These are phyloP conservation scores for Schizothorax lantsangensis DNA, from an alignment of 2,797 vertebrate genomes.

Conservation along the genomic window DNA sequence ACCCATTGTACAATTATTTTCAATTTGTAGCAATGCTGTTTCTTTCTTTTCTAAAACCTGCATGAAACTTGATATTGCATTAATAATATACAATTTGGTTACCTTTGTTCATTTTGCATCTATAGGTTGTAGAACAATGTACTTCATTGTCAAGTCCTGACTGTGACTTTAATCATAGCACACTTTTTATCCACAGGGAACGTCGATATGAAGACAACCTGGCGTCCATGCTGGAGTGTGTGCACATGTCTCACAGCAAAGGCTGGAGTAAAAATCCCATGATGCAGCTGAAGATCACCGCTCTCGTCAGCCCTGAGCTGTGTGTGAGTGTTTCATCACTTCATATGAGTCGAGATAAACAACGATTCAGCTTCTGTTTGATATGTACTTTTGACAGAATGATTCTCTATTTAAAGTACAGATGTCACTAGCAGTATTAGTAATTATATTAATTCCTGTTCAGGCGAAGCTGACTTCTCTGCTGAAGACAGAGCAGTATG, in stretches of 20 bases:
- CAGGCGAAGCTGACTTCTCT: slow-evolving; percentile 79
- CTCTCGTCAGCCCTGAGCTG: slow-evolving; percentile 84
- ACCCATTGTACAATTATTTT: not conserved
- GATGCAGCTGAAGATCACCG: slow-evolving; percentile 91
- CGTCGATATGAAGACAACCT: slow-evolving; percentile 84
- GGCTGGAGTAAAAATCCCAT: slow-evolving; percentile 78
- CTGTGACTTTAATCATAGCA: not conserved
- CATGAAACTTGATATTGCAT: not conserved
- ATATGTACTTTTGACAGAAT: not conserved
- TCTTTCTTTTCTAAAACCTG: not conserved
- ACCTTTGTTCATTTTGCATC: not conserved
- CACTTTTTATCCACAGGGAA: slow-evolving; percentile 73
- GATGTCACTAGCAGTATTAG: not conserved
- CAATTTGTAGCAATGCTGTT: not conserved
- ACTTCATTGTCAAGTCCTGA: not conserved
- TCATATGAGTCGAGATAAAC: no score
- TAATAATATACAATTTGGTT: not conserved
- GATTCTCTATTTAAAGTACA: not conserved
- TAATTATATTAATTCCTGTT: not conserved
- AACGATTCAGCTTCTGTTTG: not conserved
- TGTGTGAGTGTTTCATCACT: slow-evolving; percentile 80
- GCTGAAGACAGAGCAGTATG: slow-evolving; percentile 69
- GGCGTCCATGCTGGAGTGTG: slow-evolving; percentile 83
- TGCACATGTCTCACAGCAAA: slow-evolving; percentile 81
- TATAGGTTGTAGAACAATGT: not conserved